Evolutionary conservation across 2,888 invertebrate genomes (phyloP).

Genomic region (Netelia melanura): DNA sequence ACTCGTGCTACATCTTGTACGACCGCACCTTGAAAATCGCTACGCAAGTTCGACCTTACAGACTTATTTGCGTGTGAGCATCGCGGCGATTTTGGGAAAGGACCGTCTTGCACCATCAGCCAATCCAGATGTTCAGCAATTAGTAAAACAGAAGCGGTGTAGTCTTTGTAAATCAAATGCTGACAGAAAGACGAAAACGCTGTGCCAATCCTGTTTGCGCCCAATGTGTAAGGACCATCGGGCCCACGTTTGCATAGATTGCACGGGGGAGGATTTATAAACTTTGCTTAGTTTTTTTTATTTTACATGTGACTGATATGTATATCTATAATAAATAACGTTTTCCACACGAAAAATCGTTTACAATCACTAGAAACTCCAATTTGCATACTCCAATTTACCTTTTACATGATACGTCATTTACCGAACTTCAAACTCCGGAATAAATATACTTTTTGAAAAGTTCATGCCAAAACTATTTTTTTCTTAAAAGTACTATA

Average conservation of each 20-base stretch:
- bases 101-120: neutral
- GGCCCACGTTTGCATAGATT: neutral
- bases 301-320: neutral
- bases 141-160: neutral
- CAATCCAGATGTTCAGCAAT: neutral
- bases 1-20: conserved; percentile 11
- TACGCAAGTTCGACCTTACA: conserved; percentile 8
- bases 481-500: conserved; percentile 19
- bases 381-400: neutral
- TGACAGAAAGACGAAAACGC: conserved; percentile 5
- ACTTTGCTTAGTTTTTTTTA: neutral
- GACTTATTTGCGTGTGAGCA: conserved; percentile 12
- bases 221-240: neutral
- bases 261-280: neutral
- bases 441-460: conserved; percentile 6
- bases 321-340: conserved; percentile 1
- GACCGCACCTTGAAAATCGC: conserved; percentile 17
- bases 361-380: conserved; percentile 4
- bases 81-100: conserved; percentile 23
- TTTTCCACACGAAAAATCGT: neutral
- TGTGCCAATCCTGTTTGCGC: conserved; percentile 1
- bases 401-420: neutral
- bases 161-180: neutral
- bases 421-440: conserved; percentile 5
- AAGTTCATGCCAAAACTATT: conserved; percentile 35